These are phyloP conservation scores for Platorchestia sp. DNA, from an alignment of 1,140 invertebrate genomes.

Conservation along the genomic window DNA sequence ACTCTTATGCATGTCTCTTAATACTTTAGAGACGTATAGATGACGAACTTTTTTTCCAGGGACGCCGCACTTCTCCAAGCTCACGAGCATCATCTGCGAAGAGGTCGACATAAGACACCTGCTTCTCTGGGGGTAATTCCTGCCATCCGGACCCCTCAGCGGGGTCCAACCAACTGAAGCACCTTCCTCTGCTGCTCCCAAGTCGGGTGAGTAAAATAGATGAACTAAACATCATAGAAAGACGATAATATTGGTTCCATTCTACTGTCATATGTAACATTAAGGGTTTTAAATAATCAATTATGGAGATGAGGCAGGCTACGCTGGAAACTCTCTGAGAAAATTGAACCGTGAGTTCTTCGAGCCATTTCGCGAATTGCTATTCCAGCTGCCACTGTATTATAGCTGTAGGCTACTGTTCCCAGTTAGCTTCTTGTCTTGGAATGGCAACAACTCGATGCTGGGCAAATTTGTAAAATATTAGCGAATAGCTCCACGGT, in stretches of 20 bases:
- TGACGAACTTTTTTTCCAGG: neutral
- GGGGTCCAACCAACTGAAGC: neutral
- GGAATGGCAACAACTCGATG: too few species aligned
- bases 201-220: neutral
- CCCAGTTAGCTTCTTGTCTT: too few species aligned
- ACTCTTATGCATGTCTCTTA: neutral
- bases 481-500: too few species aligned
- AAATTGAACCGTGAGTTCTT: neutral
- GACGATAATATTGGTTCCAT: neutral
- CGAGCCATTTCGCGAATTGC: neutral
- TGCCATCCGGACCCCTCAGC: neutral
- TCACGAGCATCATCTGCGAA: neutral
- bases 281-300: neutral
- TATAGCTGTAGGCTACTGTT: neutral
- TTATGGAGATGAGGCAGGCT: neutral
- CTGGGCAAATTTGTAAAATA: too few species aligned
- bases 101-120: neutral
- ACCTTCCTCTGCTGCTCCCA: neutral
- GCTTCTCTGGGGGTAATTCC: neutral
- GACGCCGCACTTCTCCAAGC: neutral
- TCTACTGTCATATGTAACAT: neutral
- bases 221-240: neutral
- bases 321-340: neutral
- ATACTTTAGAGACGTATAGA: neutral
- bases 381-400: neutral